Percentiles rank a stretch among this genome's conserved stretches.
These are phyloP conservation scores for Galerucella calmariensis DNA, from an alignment of 2,888 invertebrate species.

Conservation along the genomic window DNA sequence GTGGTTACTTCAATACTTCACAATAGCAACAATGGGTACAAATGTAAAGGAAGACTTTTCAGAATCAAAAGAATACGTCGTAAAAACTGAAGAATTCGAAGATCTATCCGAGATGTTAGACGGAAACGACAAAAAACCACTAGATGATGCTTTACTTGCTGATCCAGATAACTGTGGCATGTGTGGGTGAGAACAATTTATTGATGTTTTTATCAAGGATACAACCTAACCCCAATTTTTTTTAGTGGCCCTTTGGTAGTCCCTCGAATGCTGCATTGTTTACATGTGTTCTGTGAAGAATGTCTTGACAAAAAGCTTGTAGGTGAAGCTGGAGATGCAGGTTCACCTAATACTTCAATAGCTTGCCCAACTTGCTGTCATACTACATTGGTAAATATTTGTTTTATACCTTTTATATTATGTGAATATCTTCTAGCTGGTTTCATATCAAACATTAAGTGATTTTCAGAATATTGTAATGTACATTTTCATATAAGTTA, in stretches of 20 bases:
- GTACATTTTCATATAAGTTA: not conserved
- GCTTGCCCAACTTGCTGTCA: conserved; percentile 87
- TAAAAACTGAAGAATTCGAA: conserved; percentile 58
- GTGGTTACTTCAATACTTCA: conserved; percentile 42
- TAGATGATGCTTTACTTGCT: conserved; percentile 62
- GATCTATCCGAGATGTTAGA: conserved; percentile 60
- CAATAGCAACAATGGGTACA: conserved; percentile 56
- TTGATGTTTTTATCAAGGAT: conserved; percentile 35
- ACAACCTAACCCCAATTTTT: conserved; percentile 19
- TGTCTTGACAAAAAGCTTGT: conserved; percentile 86
- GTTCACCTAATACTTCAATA: conserved; percentile 73
- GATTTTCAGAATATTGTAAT: not conserved
- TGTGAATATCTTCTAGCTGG: not conserved
- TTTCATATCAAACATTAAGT: not conserved
- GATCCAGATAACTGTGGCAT: conserved; percentile 65
- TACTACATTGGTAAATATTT: conserved; percentile 76
- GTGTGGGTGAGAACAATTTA: conserved; percentile 60
- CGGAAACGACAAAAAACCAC: conserved; percentile 61
- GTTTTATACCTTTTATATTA: not conserved
- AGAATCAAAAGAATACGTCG: conserved; percentile 55
- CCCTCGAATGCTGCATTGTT: conserved; percentile 90
- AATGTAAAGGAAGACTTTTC: conserved; percentile 55
- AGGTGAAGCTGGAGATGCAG: conserved; percentile 76
- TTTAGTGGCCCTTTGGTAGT: conserved; percentile 68
- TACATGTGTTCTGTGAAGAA: conserved; percentile 94